Evolutionary conservation across 2,888 invertebrate species (phyloP).

Genomic region (Gastracanthus pulcherrimus): DNA sequence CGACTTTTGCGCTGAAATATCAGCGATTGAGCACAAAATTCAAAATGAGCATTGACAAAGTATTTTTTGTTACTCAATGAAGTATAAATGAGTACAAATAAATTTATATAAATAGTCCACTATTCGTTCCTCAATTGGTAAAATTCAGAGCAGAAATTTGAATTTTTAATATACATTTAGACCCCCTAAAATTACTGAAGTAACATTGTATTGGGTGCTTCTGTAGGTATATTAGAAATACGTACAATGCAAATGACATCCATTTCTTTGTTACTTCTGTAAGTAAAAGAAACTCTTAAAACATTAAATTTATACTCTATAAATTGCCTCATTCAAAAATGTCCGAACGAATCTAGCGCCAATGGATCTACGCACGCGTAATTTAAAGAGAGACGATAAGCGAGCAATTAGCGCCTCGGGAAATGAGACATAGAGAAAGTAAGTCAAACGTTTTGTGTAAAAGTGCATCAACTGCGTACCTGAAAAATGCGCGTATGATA

Average conservation of each 20-base stretch:
- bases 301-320: neutral
- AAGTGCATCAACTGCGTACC: slow-evolving; percentile 46
- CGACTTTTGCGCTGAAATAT: no score
- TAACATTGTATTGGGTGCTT: neutral
- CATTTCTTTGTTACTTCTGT: neutral
- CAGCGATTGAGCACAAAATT: no score
- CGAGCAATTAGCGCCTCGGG: neutral
- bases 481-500: slow-evolving; percentile 13
- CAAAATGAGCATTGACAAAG: no score
- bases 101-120: no score
- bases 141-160: no score
- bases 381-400: neutral
- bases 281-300: neutral
- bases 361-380: slow-evolving; percentile 7
- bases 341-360: neutral
- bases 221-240: neutral
- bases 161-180: no score
- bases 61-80: no score
- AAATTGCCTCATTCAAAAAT: neutral
- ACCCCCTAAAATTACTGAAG: neutral
- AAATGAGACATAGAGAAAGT: neutral
- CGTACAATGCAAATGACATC: neutral
- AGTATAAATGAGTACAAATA: no score
- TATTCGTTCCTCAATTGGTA: no score
- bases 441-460: slow-evolving; percentile 50